phyloP scores from a whole-genome alignment of 1,140 invertebrate species.

The Eriosoma lanigerum region DNA sequence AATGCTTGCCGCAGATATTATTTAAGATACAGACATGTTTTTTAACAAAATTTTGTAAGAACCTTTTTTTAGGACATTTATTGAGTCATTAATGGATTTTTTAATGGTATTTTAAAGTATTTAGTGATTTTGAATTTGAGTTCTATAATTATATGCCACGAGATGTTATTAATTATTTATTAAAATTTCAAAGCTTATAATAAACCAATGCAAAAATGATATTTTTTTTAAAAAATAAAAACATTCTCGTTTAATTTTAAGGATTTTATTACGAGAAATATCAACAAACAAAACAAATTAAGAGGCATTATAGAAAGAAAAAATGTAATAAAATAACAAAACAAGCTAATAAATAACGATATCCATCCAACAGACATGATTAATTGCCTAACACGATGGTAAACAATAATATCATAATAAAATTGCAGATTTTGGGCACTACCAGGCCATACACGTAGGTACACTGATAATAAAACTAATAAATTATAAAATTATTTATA shows the following conservation, averaged over 20 bases:
- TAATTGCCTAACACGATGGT: not conserved
- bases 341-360: slow-evolving; percentile 1
- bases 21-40: too few relatives aligned
- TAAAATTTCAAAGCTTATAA: not conserved
- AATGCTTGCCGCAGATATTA: too few relatives aligned
- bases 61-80: too few relatives aligned
- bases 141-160: too few relatives aligned
- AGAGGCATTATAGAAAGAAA: not conserved
- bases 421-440: not conserved
- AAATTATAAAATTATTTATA: not conserved
- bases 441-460: not conserved
- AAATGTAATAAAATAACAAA: not conserved
- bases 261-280: not conserved
- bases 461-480: not conserved
- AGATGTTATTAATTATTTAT: too few relatives aligned
- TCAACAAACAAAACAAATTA: not conserved
- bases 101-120: too few relatives aligned
- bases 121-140: too few relatives aligned
- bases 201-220: not conserved
- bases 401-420: not conserved
- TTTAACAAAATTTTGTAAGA: too few relatives aligned
- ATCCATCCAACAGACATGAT: not conserved
- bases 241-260: not conserved
- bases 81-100: too few relatives aligned
- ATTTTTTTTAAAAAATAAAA: not conserved